Base-by-base conservation (phyloP, 1,140 invertebrate genomes). In the Nymphalis io region DNA sequence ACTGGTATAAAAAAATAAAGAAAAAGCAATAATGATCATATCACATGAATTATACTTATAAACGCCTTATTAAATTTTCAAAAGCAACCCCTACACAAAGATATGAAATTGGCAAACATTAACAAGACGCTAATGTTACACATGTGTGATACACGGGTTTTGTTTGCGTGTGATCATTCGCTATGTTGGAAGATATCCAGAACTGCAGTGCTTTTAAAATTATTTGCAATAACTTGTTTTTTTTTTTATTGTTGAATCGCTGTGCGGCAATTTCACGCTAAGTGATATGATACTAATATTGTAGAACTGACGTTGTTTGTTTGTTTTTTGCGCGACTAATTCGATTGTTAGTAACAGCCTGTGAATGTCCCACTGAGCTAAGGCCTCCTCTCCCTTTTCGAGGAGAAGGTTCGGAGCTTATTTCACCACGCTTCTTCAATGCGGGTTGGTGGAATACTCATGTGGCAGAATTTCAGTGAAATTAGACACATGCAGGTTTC, bases 121-220 rank as follows among this genome's bases (percentile, higher is more conserved):
- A 33, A 21, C 44, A 62, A 63, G 23, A 27, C 42, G n/a, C 11
- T 62, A 33, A 62, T 18, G 33, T 15, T 27, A 23, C 20, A 55
- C 51, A 55, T 55, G 51, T 27, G 51, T 51, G 20, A 13, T 12
- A 59, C 64, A 27, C 64, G 44, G 10, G 42, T 42, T 60, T 65
- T 65, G 68, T 70, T 70, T 64, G 68, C 62, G 44, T 33, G 61
- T 70, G 61, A 70, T 69, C 51, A 69, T 59, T 65, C 44, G 57
- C 53, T 53, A 39, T 58, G 66, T 71, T 72, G 70, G 70, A 72
- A 33, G 1, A 0, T 8, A 38, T 65, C 70, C 70, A 72, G 61
- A 51, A 60, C 70, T 67, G 70, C 64, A 67, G 64, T 48, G 64
- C 64, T 67, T 72, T 72, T 62, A 72, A 63, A 67, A 66, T 64